phyloP scores from a whole-genome alignment of 2,888 invertebrate species.

The Eupithecia insigniata region DNA sequence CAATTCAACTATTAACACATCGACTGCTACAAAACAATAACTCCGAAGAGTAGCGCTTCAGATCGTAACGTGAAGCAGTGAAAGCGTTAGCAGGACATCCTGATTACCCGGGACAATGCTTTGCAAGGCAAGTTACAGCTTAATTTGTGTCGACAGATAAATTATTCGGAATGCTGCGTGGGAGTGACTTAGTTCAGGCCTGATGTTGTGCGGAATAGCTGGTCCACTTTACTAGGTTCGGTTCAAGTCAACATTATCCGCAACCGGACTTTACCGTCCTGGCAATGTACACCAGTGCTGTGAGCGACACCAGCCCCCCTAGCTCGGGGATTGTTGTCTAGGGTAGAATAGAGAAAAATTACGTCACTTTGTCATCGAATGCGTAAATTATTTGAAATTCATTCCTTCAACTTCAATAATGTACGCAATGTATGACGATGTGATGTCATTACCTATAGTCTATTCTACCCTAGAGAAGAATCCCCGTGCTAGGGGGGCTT shows the following conservation, averaged over 20 bases:
- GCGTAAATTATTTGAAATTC: too few species aligned
- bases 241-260: background rate
- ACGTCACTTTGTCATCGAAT: too few species aligned
- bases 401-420: too few species aligned
- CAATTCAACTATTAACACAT: background rate
- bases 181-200: slow-evolving; percentile 39
- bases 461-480: too few species aligned
- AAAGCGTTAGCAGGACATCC: slow-evolving; percentile 50
- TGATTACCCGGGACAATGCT: slow-evolving; percentile 49
- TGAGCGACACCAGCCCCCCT: too few species aligned
- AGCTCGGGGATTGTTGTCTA: too few species aligned
- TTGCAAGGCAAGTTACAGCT: slow-evolving; percentile 45
- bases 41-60: background rate
- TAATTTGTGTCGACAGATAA: slow-evolving; percentile 44
- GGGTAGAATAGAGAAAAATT: too few species aligned
- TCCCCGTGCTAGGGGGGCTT: too few species aligned
- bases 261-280: too few species aligned
- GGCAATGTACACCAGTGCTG: too few species aligned
- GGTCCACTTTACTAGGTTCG: background rate
- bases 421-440: too few species aligned
- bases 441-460: too few species aligned
- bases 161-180: slow-evolving; percentile 41
- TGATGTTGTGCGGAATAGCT: slow-evolving; percentile 16
- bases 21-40: background rate
- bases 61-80: background rate